phyloP scores from a whole-genome alignment of 2,113 vertebrate species.

The Rhinopomastus cyanomelas region DNA sequence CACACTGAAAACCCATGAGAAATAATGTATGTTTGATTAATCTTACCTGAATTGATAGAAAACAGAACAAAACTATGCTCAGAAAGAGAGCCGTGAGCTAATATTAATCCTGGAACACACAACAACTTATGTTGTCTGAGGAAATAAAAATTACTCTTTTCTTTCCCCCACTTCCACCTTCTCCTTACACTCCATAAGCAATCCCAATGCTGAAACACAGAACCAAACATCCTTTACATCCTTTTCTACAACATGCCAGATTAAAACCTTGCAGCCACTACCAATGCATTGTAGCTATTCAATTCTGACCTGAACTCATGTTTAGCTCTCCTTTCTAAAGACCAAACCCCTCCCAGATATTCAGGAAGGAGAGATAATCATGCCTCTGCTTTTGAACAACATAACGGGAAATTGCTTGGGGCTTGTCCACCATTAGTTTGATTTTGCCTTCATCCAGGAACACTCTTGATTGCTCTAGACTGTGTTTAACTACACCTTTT shows the following conservation, averaged over 20 bases:
- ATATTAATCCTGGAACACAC: background rate
- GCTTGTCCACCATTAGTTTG: background rate
- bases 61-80: background rate
- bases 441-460: background rate
- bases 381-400: background rate
- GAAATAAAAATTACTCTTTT: background rate
- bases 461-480: background rate
- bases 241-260: background rate
- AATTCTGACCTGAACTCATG: background rate
- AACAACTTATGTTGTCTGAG: background rate
- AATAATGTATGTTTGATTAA: background rate
- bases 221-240: background rate
- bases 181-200: background rate
- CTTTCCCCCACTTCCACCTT: background rate
- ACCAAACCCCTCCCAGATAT: background rate
- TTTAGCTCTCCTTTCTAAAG: background rate
- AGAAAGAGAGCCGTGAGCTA: background rate
- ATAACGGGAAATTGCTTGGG: background rate
- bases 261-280: background rate
- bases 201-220: background rate
- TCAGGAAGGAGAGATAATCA: conserved; percentile 1
- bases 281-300: background rate
- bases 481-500: background rate
- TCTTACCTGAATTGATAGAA: background rate
- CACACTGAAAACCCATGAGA: background rate